A percentile compares a stretch with the other conserved stretches of the same genome.
phyloP scores from a whole-genome alignment of 2,888 invertebrate genomes.

The Agapostemon virescens region DNA sequence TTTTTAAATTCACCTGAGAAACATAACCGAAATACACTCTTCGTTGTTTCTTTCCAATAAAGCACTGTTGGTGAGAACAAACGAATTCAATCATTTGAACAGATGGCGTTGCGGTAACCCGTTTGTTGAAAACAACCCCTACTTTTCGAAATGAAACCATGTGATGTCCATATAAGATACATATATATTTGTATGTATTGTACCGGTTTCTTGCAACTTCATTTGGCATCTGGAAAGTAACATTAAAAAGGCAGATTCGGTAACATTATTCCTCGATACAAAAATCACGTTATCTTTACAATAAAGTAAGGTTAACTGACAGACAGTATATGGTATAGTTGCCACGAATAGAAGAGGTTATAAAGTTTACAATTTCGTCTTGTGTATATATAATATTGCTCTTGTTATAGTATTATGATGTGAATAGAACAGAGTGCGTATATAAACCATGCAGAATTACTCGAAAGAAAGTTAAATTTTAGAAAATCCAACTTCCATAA shows the following conservation, averaged over 20 bases:
- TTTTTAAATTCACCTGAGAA: not conserved
- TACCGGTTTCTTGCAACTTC: not conserved
- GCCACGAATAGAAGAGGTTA: slow-evolving; percentile 8
- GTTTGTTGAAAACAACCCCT: slow-evolving; percentile 9
- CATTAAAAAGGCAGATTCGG: not conserved
- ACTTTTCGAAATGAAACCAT: not conserved
- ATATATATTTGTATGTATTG: not conserved
- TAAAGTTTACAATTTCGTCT: not conserved
- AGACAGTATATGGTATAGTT: not conserved
- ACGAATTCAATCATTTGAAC: not conserved
- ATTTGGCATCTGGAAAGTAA: not conserved
- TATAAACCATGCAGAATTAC: not conserved
- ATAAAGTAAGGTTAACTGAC: not conserved
- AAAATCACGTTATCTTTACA: not conserved
- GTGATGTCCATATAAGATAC: not conserved
- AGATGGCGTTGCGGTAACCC: slow-evolving; percentile 2
- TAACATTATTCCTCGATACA: not conserved
- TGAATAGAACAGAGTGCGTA: slow-evolving; percentile 9
- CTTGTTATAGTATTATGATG: not conserved
- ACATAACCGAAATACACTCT: not conserved
- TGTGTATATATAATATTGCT: not conserved
- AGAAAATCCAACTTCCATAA: slow-evolving; percentile 1
- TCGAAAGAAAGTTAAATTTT: not conserved
- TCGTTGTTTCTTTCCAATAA: slow-evolving; percentile 20
- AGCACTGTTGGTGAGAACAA: not conserved